Base-by-base conservation (phyloP, 1,140 invertebrate genomes). In the Nasonia giraulti region DNA sequence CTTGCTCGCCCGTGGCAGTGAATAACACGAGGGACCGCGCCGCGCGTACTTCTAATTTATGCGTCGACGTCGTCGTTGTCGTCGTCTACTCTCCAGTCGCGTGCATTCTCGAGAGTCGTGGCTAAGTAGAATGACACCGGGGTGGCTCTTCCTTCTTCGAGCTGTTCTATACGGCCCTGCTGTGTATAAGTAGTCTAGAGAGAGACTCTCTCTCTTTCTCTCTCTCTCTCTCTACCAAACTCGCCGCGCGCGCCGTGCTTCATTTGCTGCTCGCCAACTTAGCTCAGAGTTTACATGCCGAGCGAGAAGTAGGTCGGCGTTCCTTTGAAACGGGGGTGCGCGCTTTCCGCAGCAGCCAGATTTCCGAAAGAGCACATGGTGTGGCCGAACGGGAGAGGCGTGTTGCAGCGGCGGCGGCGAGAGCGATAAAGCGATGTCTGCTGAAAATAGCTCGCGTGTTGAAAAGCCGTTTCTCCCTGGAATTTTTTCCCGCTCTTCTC, bases 11-110 rank as follows among this genome's bases (percentile, higher is more conserved):
- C n/a, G 55, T 62, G 55, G 66, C 73, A 33, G 55, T n/a, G 85
- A 75, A 83, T 77, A 83, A 76, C 81, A 83, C 55, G 74, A 76
- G 55, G 73, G 74, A 77, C 73, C 81, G 55, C 55, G 74, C 55
- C 55, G 47, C 47, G 20, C 73, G 73, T n/a, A 83, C 81, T 83
- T 83, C 33, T 55, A 83, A 76, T 83, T 83, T 76, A 76, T 77
- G 55, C 27, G 62, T 77, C 81, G n/a, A 31, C 55, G 50, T 74
- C 81, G 40, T 62, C 55, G 17, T 62, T 14, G 55, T 62, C 55
- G 55, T 20, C 55, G 14, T 62, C 14, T 2, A 20, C 55, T 86
- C 85, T 87, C 86, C 55, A 71, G 23, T 86, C 71, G 69, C 83
- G 27, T 84, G 85, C 40, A 62, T 62, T 62, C 55, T 62, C 55